Conservation (phyloP, 1,140 invertebrate genomes). For the Luehdorfia chinensis region DNA sequence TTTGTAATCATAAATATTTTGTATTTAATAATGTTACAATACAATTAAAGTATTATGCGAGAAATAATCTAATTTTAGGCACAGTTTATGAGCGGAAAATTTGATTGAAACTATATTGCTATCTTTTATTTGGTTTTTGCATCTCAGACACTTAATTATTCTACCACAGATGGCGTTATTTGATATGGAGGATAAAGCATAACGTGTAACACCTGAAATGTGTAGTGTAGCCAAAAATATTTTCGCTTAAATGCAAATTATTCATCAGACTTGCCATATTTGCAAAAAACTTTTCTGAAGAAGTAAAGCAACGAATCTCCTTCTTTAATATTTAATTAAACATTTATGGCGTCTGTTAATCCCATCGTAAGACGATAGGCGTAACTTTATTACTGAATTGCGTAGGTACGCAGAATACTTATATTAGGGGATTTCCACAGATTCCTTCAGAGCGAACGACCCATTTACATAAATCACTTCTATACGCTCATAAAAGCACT, state of each 20-base stretch:
- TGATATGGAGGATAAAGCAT: no score
- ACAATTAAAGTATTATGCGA: no score
- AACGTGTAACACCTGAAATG: no score
- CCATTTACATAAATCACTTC: slow-evolving; percentile 46
- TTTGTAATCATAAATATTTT: no score
- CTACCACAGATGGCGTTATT: slow-evolving; percentile 19
- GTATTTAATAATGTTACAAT: no score
- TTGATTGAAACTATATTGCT: slow-evolving; percentile 2
- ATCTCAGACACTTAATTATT: no score
- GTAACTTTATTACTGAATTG: slow-evolving; percentile 15
- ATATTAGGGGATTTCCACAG: slow-evolving; percentile 18
- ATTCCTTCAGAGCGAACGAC: slow-evolving; percentile 19
- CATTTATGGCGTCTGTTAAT: slow-evolving; percentile 11
- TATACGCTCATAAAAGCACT: slow-evolving; percentile 36
- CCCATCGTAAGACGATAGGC: slow-evolving; percentile 16
- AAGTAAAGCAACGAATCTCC: slow-evolving; percentile 2
- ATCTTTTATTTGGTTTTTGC: no score
- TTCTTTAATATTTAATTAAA: slow-evolving; percentile 16
- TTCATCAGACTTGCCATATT: no score
- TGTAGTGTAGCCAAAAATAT: no score
- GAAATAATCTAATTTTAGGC: no score
- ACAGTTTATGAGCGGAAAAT: no score
- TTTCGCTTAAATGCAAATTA: no score
- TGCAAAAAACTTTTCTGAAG: background rate
- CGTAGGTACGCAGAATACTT: slow-evolving; percentile 14